Conservation (phyloP, 2,113 vertebrate genomes). For the Chaetodon auriga region DNA sequence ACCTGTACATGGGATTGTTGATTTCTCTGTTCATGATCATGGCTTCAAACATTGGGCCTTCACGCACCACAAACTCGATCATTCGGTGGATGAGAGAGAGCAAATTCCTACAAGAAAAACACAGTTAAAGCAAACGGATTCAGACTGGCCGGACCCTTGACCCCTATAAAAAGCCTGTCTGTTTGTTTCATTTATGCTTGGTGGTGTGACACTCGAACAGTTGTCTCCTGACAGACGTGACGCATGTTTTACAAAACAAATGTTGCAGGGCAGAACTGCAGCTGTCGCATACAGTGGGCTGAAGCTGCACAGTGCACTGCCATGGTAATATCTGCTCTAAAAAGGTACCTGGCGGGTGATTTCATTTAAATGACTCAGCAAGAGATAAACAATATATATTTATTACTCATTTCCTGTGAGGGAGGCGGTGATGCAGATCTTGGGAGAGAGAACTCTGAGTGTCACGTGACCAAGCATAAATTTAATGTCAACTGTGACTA, state of each 20-base stretch:
- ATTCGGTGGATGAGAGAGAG: slow-evolving; percentile 99
- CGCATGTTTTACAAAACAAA: background rate
- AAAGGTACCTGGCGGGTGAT: background rate
- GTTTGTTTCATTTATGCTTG: slow-evolving; percentile 57
- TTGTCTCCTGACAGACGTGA: background rate
- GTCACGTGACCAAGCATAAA: slow-evolving; percentile 63
- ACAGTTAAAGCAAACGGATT: slow-evolving; percentile 99
- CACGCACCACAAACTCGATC: slow-evolving; percentile 99
- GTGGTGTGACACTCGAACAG: slow-evolving; percentile 42
- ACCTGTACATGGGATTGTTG: slow-evolving; percentile 99
- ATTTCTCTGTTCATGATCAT: slow-evolving; percentile 99
- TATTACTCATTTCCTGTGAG: background rate
- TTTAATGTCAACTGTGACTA: slow-evolving; percentile 41
- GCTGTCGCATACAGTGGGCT: background rate
- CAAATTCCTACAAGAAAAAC: slow-evolving; percentile 99
- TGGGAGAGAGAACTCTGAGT: slow-evolving; percentile 33
- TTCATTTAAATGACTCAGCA: background rate
- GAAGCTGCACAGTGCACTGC: background rate
- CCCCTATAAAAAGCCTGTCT: slow-evolving; percentile 60
- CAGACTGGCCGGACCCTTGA: slow-evolving; percentile 83
- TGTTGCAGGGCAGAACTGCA: background rate
- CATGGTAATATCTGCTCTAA: background rate
- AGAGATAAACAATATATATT: background rate
- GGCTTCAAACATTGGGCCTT: slow-evolving; percentile 99
- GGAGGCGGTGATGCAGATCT: background rate